phyloP scores from a whole-genome alignment of 2,888 invertebrate species.

The Osmoderma eremita region DNA sequence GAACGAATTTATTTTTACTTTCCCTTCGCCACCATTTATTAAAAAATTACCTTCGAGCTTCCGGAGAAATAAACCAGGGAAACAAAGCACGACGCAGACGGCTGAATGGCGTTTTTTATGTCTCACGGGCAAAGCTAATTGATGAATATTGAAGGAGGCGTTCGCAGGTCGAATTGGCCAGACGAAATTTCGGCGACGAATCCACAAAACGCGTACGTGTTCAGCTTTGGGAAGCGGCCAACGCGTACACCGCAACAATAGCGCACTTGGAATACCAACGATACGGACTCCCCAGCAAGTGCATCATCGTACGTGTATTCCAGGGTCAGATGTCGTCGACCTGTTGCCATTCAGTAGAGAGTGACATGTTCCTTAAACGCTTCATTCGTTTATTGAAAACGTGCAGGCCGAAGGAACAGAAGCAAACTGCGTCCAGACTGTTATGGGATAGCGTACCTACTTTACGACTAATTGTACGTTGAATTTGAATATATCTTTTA shows the following conservation, averaged over 20 bases:
- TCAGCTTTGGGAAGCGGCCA: neutral
- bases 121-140: conserved; percentile 7
- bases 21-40: no score
- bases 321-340: conserved; percentile 38
- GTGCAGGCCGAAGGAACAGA: conserved; percentile 14
- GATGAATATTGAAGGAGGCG: conserved; percentile 18
- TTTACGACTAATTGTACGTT: no score
- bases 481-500: no score
- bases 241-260: conserved; percentile 24
- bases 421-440: neutral
- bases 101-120: neutral
- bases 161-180: conserved; percentile 4
- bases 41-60: no score
- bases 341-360: conserved; percentile 26
- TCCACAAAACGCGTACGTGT: conserved; percentile 21
- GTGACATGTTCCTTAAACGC: conserved; percentile 34
- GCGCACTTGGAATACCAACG: conserved; percentile 22
- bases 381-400: conserved; percentile 37
- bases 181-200: conserved; percentile 18
- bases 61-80: no score
- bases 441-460: neutral
- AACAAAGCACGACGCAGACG: no score
- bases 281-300: conserved; percentile 19
- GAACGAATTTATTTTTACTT: no score
- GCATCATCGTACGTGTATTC: conserved; percentile 25